Base-by-base conservation (phyloP, 2,113 vertebrate species). In the Brachypodius melanocephalos region DNA sequence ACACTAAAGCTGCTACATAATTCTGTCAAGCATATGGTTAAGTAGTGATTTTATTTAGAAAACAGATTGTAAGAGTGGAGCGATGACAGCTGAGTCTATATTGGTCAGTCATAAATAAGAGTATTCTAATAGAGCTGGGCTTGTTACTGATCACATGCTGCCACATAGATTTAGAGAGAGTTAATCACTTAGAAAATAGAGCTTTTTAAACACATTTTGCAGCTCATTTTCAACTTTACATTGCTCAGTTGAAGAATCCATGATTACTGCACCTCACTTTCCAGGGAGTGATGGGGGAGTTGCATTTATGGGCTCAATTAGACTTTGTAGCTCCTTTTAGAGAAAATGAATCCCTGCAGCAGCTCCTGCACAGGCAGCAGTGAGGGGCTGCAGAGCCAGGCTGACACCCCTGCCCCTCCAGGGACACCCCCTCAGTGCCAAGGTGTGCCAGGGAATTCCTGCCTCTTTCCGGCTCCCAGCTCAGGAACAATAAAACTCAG, bases 1-100 rank as follows among this genome's bases (percentile, higher is more conserved):
- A 88, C 25, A 22, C 78, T 81, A 81, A 85, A 92, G 73, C 90
- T 77, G 77, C 76, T 69, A 67, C 67, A 80, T 82, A 58, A 94
- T 88, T 95, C 89, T 96, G 91, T 90, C 86, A 85, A 58, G 34
- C 84, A 88, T 95, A 95, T 95, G 87, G 94, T 68, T 67, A 85
- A 85, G 45, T 78, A 93, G 76, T 29, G 66, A 91, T 89, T 88
- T 89, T 75, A 91, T 97, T 94, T 80, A 71, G 67, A 34, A 93
- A 94, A 85, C 59, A 96, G 95, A 89, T 28, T 96, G 76, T 10
- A n/a, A 65, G 83, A 94, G 34, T 18, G 77, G 65, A 74, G 29
- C 5, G 55, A 79, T 95, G 90, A 95, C 57, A 76, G 96, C 89
- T 63, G 72, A 90, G 65, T 45, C 51, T 76, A 84, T 75, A 22